Conservation (phyloP, 2,888 invertebrate species). For the Podotricha telesiphe region DNA sequence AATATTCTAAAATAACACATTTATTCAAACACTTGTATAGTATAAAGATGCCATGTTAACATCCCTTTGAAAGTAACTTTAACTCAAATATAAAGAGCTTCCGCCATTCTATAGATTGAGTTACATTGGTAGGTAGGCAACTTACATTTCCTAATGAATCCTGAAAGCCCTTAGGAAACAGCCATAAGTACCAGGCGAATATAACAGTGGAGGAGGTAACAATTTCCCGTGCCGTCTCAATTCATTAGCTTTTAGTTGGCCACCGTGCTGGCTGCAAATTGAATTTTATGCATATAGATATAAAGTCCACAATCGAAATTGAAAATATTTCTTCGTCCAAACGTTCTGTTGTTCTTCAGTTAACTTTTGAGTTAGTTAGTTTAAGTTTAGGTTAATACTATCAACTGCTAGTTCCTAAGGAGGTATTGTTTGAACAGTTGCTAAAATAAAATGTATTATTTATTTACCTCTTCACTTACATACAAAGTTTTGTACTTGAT, state of each 20-base stretch:
- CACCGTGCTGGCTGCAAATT: conserved; percentile 8
- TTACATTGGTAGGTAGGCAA: conserved; percentile 8
- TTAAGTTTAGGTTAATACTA: conserved; percentile 25
- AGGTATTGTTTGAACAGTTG: not conserved
- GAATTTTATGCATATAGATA: not conserved
- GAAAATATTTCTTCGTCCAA: conserved; percentile 13
- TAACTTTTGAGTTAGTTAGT: conserved; percentile 42
- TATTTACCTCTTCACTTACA: too few species aligned
- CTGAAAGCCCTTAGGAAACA: conserved; percentile 27
- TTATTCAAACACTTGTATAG: not conserved
- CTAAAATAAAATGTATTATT: too few species aligned
- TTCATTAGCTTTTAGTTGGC: conserved; percentile 59
- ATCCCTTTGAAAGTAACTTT: not conserved
- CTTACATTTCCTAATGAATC: conserved; percentile 24
- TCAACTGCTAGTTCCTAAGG: conserved; percentile 9
- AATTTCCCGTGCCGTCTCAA: conserved; percentile 52
- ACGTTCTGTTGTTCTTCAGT: conserved; percentile 38
- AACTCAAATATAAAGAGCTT: conserved; percentile 14
- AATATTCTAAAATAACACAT: not conserved
- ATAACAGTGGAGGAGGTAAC: conserved; percentile 48
- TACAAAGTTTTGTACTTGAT: too few species aligned
- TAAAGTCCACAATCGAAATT: conserved; percentile 12
- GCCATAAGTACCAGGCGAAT: conserved; percentile 43
- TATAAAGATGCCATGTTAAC: not conserved
- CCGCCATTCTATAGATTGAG: conserved; percentile 11